phyloP scores from a whole-genome alignment of 23 tunicate genomes.

The Styela clava region DNA sequence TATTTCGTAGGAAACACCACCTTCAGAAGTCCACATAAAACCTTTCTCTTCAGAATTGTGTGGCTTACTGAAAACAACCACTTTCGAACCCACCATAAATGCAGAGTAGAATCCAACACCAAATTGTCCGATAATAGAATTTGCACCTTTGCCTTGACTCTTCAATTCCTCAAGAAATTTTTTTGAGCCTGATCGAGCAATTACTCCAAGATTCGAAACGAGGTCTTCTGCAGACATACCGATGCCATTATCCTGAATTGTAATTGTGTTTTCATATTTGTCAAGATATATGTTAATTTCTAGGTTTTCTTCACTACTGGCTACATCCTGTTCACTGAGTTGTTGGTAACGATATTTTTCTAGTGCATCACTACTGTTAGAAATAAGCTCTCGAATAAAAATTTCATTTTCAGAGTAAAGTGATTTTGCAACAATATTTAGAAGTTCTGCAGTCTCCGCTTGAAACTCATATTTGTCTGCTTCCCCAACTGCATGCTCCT shows the following conservation, averaged over 20 bases:
- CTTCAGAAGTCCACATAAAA: constrained; percentile 79
- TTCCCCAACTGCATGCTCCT: constrained; percentile 40
- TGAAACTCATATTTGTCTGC: constrained; percentile 74
- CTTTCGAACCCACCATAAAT: constrained; percentile 93
- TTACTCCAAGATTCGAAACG: constrained; percentile 63
- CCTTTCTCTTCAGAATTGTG: constrained; percentile 74
- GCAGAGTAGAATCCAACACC: constrained; percentile 96
- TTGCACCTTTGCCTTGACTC: constrained; percentile 62
- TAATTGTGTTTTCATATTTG: constrained; percentile 84
- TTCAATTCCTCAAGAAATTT: constrained; percentile 56
- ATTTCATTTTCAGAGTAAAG: constrained; percentile 93
- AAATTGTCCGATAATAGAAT: constrained; percentile 97
- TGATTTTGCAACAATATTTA: constrained; percentile 94
- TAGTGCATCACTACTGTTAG: constrained; percentile 92
- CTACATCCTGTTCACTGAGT: constrained; percentile 39
- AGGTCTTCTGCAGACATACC: constrained; percentile 89
- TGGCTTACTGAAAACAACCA: constrained; percentile 75
- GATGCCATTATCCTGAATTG: constrained; percentile 91
- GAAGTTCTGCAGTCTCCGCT: constrained; percentile 85
- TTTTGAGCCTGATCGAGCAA: constrained; percentile 90
- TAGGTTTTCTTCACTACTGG: constrained; percentile 13
- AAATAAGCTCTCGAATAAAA: constrained; percentile 83
- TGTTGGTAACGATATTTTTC: constrained; percentile 67
- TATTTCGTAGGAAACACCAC: constrained; percentile 75
- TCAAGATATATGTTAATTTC: constrained; percentile 74